Conservation (phyloP, 2,113 vertebrate genomes). For the Epinephelus lanceolatus region DNA sequence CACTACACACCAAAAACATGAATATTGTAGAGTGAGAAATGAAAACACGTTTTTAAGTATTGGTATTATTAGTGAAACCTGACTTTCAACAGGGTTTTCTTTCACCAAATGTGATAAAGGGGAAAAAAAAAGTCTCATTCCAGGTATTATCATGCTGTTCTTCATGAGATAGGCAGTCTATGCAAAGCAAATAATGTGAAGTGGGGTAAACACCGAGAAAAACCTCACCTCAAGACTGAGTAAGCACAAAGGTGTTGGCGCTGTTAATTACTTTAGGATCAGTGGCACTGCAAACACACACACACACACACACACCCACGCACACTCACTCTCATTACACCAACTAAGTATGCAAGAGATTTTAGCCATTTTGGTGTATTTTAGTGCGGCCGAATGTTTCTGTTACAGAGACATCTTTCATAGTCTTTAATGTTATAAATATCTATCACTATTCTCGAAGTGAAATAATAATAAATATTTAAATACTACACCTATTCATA, state of each 20-base stretch:
- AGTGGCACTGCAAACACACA: slow-evolving; percentile 63
- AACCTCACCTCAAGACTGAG: slow-evolving; percentile 65
- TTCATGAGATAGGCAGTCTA: slow-evolving; percentile 75
- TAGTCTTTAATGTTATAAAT: slow-evolving; percentile 26
- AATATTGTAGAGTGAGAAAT: slow-evolving; percentile 12
- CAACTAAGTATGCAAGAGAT: slow-evolving; percentile 70
- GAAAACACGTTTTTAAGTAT: slow-evolving; percentile 41
- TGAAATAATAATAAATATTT: slow-evolving; percentile 30
- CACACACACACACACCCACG: slow-evolving; percentile 44
- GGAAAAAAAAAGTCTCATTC: slow-evolving; percentile 61
- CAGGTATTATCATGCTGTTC: slow-evolving; percentile 76
- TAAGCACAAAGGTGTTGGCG: slow-evolving; percentile 70
- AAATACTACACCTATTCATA: slow-evolving; percentile 41
- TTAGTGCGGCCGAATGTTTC: slow-evolving; percentile 37
- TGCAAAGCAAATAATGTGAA: slow-evolving; percentile 84
- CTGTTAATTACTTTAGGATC: slow-evolving; percentile 70
- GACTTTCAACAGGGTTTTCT: slow-evolving; percentile 32
- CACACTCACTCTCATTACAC: slow-evolving; percentile 45
- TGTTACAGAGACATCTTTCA: slow-evolving; percentile 33
- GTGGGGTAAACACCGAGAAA: slow-evolving; percentile 54
- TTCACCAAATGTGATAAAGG: slow-evolving; percentile 60
- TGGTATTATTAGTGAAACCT: slow-evolving; percentile 43
- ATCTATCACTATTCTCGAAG: slow-evolving; percentile 43
- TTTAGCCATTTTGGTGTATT: slow-evolving; percentile 63
- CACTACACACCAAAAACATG: slow-evolving; percentile 41